phyloP scores from a whole-genome alignment of 2,113 vertebrate species.

The Chloebia gouldiae region DNA sequence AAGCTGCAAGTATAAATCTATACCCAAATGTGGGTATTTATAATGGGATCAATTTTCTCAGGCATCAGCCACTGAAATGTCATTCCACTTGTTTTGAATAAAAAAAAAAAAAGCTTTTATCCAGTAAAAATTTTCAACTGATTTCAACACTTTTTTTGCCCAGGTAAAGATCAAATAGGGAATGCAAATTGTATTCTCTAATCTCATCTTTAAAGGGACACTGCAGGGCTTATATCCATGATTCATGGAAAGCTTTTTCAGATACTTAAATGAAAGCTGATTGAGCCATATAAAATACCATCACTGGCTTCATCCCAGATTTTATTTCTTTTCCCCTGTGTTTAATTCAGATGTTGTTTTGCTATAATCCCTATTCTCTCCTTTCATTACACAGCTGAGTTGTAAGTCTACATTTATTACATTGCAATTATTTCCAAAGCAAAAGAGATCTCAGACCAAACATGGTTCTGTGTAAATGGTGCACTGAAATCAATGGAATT shows the following conservation, averaged over 20 bases:
- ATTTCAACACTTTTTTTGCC: not conserved
- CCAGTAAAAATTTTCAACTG: not conserved
- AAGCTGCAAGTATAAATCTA: not conserved
- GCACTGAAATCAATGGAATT: slow-evolving; percentile 48
- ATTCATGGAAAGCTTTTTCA: not conserved
- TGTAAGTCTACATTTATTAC: slow-evolving; percentile 47
- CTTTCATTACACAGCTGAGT: slow-evolving; percentile 11
- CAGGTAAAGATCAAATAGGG: not conserved
- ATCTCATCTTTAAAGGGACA: not conserved
- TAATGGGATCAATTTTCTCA: not conserved
- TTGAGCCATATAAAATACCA: not conserved
- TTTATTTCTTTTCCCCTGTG: not conserved
- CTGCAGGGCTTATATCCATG: not conserved
- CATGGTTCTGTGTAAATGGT: not conserved
- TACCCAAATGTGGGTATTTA: not conserved
- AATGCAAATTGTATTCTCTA: not conserved
- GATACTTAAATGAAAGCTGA: not conserved
- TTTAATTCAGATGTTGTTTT: not conserved
- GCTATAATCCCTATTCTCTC: not conserved
- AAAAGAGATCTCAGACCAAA: slow-evolving; percentile 39
- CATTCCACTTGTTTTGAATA: not conserved
- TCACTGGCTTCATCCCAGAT: not conserved
- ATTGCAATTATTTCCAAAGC: slow-evolving; percentile 27
- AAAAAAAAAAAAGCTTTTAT: not conserved
- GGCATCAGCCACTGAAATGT: not conserved